Conservation (phyloP, 2,113 vertebrate genomes). For the Helogale parvula region DNA sequence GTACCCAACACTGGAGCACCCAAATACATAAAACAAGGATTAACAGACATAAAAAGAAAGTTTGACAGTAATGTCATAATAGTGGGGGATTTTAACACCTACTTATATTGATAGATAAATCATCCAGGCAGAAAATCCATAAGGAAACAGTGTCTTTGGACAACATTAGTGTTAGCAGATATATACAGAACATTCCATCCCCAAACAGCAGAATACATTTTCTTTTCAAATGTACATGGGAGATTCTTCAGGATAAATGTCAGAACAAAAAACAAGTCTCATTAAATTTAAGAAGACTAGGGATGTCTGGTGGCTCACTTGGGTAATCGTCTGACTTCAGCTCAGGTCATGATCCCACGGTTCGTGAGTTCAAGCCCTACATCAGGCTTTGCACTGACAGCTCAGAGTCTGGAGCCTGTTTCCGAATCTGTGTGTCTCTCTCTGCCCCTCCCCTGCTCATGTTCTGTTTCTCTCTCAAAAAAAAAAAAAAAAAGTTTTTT, state of each 20-base stretch:
- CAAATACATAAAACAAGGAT: not conserved
- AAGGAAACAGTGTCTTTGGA: not conserved
- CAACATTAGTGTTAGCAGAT: not conserved
- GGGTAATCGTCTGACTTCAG: too few species aligned
- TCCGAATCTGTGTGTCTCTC: too few species aligned
- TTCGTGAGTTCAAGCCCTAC: too few species aligned
- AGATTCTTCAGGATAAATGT: not conserved
- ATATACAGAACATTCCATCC: not conserved
- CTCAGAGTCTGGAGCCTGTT: too few species aligned
- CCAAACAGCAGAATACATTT: not conserved
- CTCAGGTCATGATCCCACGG: too few species aligned
- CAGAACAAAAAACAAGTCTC: not conserved
- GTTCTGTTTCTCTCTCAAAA: too few species aligned
- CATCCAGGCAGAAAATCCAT: not conserved
- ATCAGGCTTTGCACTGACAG: too few species aligned
- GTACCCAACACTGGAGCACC: not conserved
- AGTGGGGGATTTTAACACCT: not conserved
- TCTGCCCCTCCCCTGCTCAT: too few species aligned
- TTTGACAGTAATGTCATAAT: not conserved
- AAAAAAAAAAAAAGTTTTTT: too few species aligned
- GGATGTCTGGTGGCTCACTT: too few species aligned
- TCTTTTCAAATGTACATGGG: not conserved
- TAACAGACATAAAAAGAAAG: not conserved
- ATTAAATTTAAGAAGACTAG: not conserved
- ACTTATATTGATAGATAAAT: not conserved